Evolutionary conservation across 2,113 vertebrate species (phyloP), one percentile per base, ranked within the genome.

Genomic region (Speoplatyrhinus poulsoni): DNA sequence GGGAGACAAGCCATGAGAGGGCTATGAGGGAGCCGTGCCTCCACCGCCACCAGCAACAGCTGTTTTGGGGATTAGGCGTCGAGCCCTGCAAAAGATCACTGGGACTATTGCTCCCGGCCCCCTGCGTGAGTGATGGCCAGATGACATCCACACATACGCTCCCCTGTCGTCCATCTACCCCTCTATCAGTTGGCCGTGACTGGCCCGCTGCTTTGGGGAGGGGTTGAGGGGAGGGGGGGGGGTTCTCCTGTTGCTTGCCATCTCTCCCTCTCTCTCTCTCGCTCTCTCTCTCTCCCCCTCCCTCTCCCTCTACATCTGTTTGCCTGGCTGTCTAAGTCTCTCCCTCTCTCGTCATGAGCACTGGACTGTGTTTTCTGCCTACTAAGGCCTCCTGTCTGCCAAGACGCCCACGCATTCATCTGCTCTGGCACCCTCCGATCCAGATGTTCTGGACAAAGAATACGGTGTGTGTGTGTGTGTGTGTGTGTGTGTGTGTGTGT

Each of bases 51-150:
- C 48, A 10, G 3, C 49, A 52, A 78, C 91, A 93, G 91, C 92
- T 93, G 93, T 87, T 93, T 93, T 92, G 75, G 73, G 87, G 85
- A 93, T 93, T 89, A 92, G 72, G 79, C 68, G 81, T 77, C 73
- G 71, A 59, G 60, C 79, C 82, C 70, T 69, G 80, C 65, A 62
- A 11, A 16, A 12, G 3, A 52, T 12, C 56, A 58, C 56, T 15
- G 9, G n/a, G 46, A n/a, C 60, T 16, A 12, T 48, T 5, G 5
- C 49, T 15, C 60, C 12, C 57, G 2, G 26, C 5, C 26, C 9
- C 16, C 55, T 6, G 16, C 70, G 72, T 89, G 90, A 92, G 83
- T 68, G 85, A 92, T 88, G 81, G 79, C 87, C 80, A 88, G 90
- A 91, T 90, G 86, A 92, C 87, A 92, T 89, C 82, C 83, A 85